Evolutionary conservation across 1,140 invertebrate genomes (phyloP).

Genomic region (Bombus pyrosoma): DNA sequence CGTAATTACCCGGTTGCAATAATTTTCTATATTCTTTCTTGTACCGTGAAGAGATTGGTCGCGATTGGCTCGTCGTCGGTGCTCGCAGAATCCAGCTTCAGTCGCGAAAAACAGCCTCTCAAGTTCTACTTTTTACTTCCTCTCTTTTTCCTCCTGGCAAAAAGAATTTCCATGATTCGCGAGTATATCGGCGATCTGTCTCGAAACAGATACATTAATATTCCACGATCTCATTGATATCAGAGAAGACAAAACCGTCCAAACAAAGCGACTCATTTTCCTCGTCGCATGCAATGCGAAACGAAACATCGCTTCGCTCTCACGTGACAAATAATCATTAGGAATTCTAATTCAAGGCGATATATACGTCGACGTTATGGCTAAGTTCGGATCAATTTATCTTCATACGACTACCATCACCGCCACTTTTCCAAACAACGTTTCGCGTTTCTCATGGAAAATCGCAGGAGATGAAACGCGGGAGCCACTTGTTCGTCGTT

Average conservation of each 20-base stretch:
- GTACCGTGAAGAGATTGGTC: neutral
- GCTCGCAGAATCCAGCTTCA: neutral
- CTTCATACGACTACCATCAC: neutral
- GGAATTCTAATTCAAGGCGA: neutral
- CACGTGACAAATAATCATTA: conserved; percentile 11
- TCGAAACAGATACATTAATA: neutral
- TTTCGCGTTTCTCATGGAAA: neutral
- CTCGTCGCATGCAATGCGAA: neutral
- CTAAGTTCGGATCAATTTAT: neutral
- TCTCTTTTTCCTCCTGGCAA: neutral
- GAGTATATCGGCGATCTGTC: neutral
- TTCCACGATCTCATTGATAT: neutral
- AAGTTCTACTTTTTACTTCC: neutral
- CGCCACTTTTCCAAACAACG: neutral
- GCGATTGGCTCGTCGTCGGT: conserved; percentile 6
- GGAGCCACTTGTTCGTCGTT: conserved; percentile 23
- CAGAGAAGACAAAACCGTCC: neutral
- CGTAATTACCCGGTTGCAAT: conserved; percentile 37
- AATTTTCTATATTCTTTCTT: conserved; percentile 30
- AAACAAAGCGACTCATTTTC: neutral
- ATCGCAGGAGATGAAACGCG: conserved; percentile 11
- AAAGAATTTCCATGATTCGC: neutral
- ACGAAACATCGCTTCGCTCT: neutral
- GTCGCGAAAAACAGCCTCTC: too few species aligned
- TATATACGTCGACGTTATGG: neutral